Evolutionary conservation across 1,140 invertebrate genomes (phyloP), one percentile per base, ranked within the genome.

Genomic region (Oncopeltus fasciatus): DNA sequence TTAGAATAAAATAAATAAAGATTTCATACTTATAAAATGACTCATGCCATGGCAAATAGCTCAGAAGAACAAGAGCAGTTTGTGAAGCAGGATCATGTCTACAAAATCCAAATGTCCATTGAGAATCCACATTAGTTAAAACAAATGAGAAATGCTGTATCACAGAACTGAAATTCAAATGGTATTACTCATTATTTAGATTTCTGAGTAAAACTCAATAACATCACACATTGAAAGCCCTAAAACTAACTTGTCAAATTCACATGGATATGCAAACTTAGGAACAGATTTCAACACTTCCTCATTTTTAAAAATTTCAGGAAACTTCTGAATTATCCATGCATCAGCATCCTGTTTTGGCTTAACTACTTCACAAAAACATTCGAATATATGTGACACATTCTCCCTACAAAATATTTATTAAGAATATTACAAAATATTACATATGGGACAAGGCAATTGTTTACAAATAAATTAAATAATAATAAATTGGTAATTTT

Each of bases 61-160:
- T 93, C 62, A 89, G 76, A 53, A 92, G 71, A 46, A 92, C 84
- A 68, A 91, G 75, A 60, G 87, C 83, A 44, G 85, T 85, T 70
- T 86, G 80, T 16, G 84, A 81, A 70, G 86, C 85, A 16, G 89
- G 87, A 74, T 93, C 87, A 72, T 94, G 90, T 47, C 92, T 84
- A 74, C 92, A 95, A 74, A 93, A 96, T 64, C 93, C 93, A 80
- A 93, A 96, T 38, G 89, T 92, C 83, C 90, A 96, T 79, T 94
- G 93, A 27, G 91, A 93, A 72, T 95, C 91, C 68, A 87, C 79
- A 69, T 87, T 91, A 20, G 94, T 96, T 66, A 96, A 75, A 29
- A 95, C 92, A 80, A 96, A 96, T 14, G 92, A 95, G 74, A 90
- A 93, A 70, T 90, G 85, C 69, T 90, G 85, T 18, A 90, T 85